phyloP scores from a whole-genome alignment of 2,797 vertebrate species.

The Gymnothorax javanicus region DNA sequence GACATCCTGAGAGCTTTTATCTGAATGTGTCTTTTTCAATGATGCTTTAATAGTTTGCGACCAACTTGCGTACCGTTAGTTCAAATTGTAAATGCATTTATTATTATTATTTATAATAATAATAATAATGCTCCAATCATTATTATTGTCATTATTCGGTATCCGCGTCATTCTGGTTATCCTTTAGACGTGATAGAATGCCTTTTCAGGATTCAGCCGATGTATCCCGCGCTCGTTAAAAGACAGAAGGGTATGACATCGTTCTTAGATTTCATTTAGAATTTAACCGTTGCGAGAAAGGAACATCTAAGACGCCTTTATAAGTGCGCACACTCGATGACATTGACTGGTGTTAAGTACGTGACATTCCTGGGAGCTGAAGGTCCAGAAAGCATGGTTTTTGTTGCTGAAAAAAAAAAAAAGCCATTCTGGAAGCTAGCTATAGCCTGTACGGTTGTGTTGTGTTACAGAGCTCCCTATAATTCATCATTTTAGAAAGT shows the following conservation, averaged over 20 bases:
- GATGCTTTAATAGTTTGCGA: background rate
- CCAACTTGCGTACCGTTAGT: background rate
- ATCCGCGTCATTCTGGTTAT: background rate
- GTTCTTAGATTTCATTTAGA: conserved; percentile 7
- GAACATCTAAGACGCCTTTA: background rate
- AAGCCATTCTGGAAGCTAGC: background rate
- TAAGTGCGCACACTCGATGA: background rate
- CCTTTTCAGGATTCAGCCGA: background rate
- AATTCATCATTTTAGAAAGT: background rate
- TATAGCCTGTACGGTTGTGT: background rate
- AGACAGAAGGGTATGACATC: background rate
- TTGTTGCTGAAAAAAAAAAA: conserved; percentile 21
- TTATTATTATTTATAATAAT: background rate
- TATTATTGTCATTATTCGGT: too few species aligned
- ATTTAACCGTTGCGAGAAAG: background rate
- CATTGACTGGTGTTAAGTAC: conserved; percentile 16
- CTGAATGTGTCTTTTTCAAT: background rate
- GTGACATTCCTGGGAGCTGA: conserved; percentile 18
- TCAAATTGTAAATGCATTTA: background rate
- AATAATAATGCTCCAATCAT: background rate
- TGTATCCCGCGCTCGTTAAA: background rate
- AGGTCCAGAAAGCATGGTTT: conserved; percentile 12
- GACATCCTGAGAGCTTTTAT: background rate
- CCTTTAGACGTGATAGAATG: background rate
- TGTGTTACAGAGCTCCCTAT: background rate